Conservation (phyloP, 2,113 vertebrate species). For the Channa argus region DNA sequence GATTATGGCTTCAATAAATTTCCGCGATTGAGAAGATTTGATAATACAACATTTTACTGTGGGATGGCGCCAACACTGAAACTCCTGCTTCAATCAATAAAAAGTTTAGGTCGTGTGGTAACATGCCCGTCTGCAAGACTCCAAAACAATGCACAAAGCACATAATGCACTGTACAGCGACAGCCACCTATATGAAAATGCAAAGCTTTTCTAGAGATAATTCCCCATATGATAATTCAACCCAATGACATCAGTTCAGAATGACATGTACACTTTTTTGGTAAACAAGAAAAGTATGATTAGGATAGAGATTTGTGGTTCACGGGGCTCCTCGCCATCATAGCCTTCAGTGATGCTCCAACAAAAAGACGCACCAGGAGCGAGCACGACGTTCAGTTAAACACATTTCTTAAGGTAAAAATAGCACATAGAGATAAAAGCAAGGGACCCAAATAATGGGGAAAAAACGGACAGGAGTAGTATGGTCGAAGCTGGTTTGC, state of each 20-base stretch:
- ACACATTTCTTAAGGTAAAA: background rate
- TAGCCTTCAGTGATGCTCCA: slow-evolving; percentile 59
- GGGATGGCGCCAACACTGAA: no score
- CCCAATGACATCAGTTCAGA: fast-evolving
- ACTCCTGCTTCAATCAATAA: slow-evolving; percentile 1
- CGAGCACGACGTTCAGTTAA: slow-evolving; percentile 19
- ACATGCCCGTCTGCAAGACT: no score
- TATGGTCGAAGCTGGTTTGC: background rate
- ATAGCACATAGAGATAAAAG: background rate
- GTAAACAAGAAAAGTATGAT: background rate
- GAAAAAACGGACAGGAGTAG: no score
- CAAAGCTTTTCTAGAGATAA: background rate
- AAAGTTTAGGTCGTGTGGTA: slow-evolving; percentile 8
- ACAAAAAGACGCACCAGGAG: slow-evolving; percentile 53
- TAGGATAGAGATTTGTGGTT: background rate
- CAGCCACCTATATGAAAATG: background rate
- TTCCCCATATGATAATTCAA: background rate
- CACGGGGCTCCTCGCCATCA: slow-evolving; percentile 30
- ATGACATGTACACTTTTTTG: background rate
- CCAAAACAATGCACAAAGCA: background rate
- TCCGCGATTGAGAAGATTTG: no score
- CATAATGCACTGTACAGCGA: background rate
- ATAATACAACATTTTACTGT: no score
- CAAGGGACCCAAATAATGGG: background rate
- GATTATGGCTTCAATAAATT: no score